Conservation (phyloP, 2,113 vertebrate genomes). For the Neofelis nebulosa region DNA sequence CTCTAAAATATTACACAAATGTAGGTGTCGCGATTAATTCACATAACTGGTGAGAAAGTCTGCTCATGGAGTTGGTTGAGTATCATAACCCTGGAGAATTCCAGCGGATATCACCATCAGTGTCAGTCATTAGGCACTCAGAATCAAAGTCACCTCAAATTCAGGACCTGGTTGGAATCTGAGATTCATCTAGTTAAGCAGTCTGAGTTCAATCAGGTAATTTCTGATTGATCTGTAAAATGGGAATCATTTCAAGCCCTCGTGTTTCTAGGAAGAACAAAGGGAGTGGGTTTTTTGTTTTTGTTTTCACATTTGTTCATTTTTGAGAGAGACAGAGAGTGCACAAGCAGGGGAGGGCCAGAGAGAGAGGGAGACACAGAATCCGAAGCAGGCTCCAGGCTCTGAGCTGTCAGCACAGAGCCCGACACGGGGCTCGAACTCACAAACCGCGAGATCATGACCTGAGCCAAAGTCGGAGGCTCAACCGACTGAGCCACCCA, state of each 20-base stretch:
- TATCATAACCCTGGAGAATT: neutral
- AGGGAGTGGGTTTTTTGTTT: neutral
- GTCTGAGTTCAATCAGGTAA: neutral
- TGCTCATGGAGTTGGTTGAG: neutral
- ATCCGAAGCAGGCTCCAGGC: too few relatives aligned
- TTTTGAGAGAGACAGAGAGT: too few relatives aligned
- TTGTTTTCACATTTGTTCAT: too few relatives aligned
- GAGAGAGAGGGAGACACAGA: too few relatives aligned
- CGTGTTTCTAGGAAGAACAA: neutral
- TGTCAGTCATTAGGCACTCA: neutral
- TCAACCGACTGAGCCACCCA: too few relatives aligned
- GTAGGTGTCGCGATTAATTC: neutral
- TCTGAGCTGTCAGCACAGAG: too few relatives aligned
- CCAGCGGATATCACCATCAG: neutral
- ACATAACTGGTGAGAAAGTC: neutral
- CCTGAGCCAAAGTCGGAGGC: too few relatives aligned
- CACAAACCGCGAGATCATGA: too few relatives aligned
- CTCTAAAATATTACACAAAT: neutral
- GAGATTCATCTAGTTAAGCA: neutral
- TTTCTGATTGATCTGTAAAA: conserved; percentile 42
- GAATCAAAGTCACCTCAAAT: neutral
- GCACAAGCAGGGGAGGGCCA: too few relatives aligned
- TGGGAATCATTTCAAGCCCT: neutral
- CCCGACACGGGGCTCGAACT: too few relatives aligned
- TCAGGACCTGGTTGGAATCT: neutral